phyloP scores from a whole-genome alignment of 2,113 vertebrate genomes.

The Charadrius vociferus region DNA sequence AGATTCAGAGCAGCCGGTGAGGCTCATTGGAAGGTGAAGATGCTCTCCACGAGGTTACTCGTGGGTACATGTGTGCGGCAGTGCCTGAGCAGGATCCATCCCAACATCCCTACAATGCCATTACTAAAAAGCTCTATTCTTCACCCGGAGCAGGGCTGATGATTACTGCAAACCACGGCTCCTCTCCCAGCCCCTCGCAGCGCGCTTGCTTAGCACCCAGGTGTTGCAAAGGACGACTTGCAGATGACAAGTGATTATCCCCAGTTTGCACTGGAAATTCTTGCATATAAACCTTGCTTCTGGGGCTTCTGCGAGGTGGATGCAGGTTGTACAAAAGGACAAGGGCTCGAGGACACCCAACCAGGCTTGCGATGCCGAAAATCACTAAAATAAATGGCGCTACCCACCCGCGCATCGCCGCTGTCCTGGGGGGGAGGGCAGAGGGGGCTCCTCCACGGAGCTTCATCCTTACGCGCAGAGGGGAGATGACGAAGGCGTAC shows the following conservation, averaged over 20 bases:
- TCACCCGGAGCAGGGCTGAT: not conserved
- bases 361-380: not conserved
- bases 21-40: not conserved
- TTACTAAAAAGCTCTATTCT: not conserved
- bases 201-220: not conserved
- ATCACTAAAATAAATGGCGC: accelerated
- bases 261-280: not conserved
- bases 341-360: not conserved
- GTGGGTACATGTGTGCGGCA: accelerated
- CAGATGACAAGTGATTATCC: not conserved
- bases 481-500: accelerated
- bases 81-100: accelerated
- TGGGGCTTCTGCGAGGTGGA: not conserved
- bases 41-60: not conserved
- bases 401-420: not conserved
- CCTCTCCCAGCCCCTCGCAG: not conserved
- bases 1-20: not conserved
- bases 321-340: too few species aligned
- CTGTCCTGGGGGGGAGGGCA: not conserved
- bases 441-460: accelerated
- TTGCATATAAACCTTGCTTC: accelerated
- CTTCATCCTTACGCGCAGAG: not conserved
- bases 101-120: not conserved
- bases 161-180: not conserved
- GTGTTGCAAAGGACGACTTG: not conserved